phyloP scores from a whole-genome alignment of 1,140 invertebrate genomes.

The Harlomillsia oculata region DNA sequence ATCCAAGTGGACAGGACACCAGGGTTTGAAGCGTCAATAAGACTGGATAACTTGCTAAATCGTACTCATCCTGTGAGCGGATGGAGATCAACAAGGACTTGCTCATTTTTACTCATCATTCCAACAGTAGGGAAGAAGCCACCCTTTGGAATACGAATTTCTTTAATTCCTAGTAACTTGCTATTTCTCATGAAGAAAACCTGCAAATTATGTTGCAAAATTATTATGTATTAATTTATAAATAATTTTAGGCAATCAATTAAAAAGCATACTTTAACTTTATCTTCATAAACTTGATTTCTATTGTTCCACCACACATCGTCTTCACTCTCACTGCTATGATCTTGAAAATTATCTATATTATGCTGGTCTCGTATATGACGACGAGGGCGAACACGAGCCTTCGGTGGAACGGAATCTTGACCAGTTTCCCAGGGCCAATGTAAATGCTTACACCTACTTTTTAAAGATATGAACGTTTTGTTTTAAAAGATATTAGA shows the following conservation, averaged over 20 bases:
- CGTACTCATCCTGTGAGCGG: conserved; percentile 48
- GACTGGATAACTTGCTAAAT: no score
- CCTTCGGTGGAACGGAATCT: conserved; percentile 7
- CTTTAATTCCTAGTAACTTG: conserved; percentile 46
- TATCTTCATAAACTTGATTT: conserved; percentile 36
- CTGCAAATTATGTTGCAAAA: conserved; percentile 37
- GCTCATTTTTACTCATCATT: conserved; percentile 50
- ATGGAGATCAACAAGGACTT: conserved; percentile 47
- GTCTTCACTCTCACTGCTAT: conserved; percentile 39
- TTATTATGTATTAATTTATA: neutral
- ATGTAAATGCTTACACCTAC: no score
- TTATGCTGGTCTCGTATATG: conserved; percentile 17
- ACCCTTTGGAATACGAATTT: conserved; percentile 47
- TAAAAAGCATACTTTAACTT: conserved; percentile 8
- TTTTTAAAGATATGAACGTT: neutral
- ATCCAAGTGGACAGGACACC: no score
- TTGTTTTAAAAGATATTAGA: neutral
- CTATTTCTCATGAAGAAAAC: conserved; percentile 53
- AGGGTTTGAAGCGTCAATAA: no score
- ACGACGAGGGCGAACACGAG: conserved; percentile 7
- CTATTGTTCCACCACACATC: conserved; percentile 41
- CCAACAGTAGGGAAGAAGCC: conserved; percentile 52
- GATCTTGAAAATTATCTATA: conserved; percentile 37
- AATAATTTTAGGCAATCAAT: neutral
- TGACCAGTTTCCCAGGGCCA: conserved; percentile 27